Evolutionary conservation across 2,113 vertebrate species (phyloP), one percentile per base, ranked within the genome.

Genomic region (Candoia aspera): DNA sequence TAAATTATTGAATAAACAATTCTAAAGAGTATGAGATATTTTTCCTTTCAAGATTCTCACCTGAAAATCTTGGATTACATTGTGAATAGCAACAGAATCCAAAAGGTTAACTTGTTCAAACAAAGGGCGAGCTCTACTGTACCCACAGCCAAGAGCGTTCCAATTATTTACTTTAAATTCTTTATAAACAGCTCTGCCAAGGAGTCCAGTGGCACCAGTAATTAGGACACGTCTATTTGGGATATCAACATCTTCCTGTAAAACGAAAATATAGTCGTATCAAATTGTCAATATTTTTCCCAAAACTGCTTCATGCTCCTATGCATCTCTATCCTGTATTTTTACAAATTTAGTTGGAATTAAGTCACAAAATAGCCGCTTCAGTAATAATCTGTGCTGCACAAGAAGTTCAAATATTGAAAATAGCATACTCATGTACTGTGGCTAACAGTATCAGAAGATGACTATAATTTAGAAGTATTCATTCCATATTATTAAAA

Each of bases 201-300:
- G 98, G 24, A 99, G 98, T 19, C 99, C 99, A 0, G 99, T 99
- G 21, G 98, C 99, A 29, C 99, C 99, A 0, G 99, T 99, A 92
- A 99, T 97, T 92, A 99, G 95, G 88, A 98, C 98, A 86, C 97
- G 97, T 57, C 97, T 97, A 19, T 87, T 97, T 11, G 98, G 98
- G 54, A 97, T 90, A 21, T 97, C 94, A 15, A 97, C 96, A 94
- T 98, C 98, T 95, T 99, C 98, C 99, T 98, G 88, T 54, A 90
- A 93, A 85, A 95, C 95, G 0, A 84, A 89, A 2, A 29, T 26
- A 29, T 60, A 87, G 21, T 42, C 33, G 21, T 37, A 79, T 79
- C 37, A 79, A 86, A 60, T 42, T 87, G 9, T 37, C 9, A 59
- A 37, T 88, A 3, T 46, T 49, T 62, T 49, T 4, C 26, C 64